A percentile compares a stretch with the other conserved stretches of the same genome.
Evolutionary conservation across 2,797 vertebrate genomes (phyloP).

Genomic region (Cynopterus sphinx): DNA sequence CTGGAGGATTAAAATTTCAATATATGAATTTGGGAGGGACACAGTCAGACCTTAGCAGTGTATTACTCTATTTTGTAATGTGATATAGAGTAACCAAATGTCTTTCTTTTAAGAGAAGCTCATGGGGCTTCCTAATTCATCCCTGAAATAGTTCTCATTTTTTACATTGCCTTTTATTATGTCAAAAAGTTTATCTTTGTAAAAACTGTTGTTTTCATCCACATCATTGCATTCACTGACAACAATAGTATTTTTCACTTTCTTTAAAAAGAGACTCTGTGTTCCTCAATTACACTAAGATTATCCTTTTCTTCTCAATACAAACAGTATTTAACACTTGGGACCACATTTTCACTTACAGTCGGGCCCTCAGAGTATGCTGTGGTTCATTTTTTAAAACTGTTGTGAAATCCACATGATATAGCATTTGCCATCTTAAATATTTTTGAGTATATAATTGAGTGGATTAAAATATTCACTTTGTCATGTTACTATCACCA

Average conservation of each 20-base stretch:
- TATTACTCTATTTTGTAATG: background rate
- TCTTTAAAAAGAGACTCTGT: background rate
- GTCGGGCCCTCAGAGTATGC: background rate
- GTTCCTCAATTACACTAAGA: background rate
- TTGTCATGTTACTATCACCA: background rate
- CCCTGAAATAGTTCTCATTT: background rate
- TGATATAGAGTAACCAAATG: background rate
- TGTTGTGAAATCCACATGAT: background rate
- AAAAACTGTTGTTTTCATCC: constrained; percentile 35
- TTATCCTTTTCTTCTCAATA: background rate
- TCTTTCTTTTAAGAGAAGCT: background rate
- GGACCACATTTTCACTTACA: background rate
- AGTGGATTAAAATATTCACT: background rate
- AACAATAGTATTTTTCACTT: background rate
- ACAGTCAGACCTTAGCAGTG: background rate
- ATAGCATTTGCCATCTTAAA: background rate
- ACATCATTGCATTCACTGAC: background rate
- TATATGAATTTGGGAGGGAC: background rate
- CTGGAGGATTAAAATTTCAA: background rate
- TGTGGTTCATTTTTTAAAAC: background rate
- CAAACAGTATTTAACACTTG: background rate
- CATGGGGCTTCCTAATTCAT: background rate
- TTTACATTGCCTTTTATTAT: background rate
- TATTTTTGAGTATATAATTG: background rate
- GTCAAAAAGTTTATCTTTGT: background rate